These are phyloP conservation scores for Ametastegia equiseti DNA, from an alignment of 2,888 invertebrate species.

Conservation along the genomic window DNA sequence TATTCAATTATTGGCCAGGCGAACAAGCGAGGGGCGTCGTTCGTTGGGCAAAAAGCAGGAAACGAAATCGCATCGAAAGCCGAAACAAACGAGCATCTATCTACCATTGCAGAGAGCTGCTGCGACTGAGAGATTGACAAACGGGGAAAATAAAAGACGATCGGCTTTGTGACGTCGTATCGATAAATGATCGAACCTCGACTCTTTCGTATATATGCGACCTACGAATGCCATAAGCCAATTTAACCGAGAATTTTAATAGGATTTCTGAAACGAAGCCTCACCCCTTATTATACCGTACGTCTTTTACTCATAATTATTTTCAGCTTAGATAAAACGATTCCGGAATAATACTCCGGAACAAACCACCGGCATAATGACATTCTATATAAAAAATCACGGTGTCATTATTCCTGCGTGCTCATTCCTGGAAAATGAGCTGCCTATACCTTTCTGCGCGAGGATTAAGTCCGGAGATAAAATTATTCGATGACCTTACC, in stretches of 20 bases:
- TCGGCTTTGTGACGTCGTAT: slow-evolving; percentile 44
- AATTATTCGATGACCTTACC: background rate
- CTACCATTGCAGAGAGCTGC: slow-evolving; percentile 41
- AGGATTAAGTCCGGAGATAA: background rate
- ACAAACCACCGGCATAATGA: background rate
- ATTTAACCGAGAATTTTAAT: slow-evolving; percentile 39
- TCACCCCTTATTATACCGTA: background rate
- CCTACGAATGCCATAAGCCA: slow-evolving; percentile 23
- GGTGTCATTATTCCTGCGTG: background rate
- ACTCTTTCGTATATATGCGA: slow-evolving; percentile 2
- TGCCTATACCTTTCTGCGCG: background rate
- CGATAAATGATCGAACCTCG: slow-evolving; percentile 47
- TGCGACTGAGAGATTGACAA: slow-evolving; percentile 45
- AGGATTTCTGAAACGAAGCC: slow-evolving; percentile 34
- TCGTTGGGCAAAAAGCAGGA: slow-evolving; percentile 63
- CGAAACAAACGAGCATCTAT: slow-evolving; percentile 60
- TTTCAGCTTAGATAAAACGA: background rate
- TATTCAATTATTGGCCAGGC: slow-evolving; percentile 72
- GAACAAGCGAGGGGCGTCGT: slow-evolving; percentile 45
- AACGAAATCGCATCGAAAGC: slow-evolving; percentile 59
- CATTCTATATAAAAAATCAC: background rate
- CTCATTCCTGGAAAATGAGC: background rate
- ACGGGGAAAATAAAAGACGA: slow-evolving; percentile 45
- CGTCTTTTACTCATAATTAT: background rate
- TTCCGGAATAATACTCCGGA: background rate